A percentile compares a stretch with the other conserved stretches of the same genome.
Conservation (phyloP, 1,140 invertebrate genomes). For the Cecropterus lyciades region DNA sequence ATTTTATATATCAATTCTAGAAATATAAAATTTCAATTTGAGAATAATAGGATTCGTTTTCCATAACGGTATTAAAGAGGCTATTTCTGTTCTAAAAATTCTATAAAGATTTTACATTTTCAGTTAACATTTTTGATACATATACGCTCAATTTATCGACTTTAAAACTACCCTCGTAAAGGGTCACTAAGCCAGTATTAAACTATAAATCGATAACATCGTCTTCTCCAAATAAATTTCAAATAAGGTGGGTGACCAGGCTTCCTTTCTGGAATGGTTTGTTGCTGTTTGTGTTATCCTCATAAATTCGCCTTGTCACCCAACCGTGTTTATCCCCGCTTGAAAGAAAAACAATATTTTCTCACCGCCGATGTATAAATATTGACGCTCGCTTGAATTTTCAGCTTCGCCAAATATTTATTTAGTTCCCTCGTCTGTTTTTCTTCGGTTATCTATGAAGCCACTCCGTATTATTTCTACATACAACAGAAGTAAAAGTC, state of each 20-base stretch:
- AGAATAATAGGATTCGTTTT: too few relatives aligned
- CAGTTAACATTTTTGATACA: too few relatives aligned
- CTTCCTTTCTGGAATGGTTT: background rate
- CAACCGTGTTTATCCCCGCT: slow-evolving; percentile 14
- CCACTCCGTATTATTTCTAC: background rate
- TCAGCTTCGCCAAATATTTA: slow-evolving; percentile 36
- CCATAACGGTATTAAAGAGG: too few relatives aligned
- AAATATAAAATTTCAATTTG: too few relatives aligned
- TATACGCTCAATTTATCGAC: too few relatives aligned
- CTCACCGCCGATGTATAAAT: slow-evolving; percentile 22
- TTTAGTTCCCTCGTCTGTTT: slow-evolving; percentile 16
- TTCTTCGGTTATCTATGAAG: slow-evolving; percentile 18
- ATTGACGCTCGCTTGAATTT: slow-evolving; percentile 33
- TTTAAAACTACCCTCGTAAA: too few relatives aligned
- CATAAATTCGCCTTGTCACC: slow-evolving; percentile 14
- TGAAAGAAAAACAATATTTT: slow-evolving; percentile 35
- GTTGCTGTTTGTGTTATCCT: slow-evolving; percentile 6
- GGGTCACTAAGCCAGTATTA: too few relatives aligned
- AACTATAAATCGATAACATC: too few relatives aligned
- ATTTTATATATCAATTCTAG: too few relatives aligned
- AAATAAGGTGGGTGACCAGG: background rate
- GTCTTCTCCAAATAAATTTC: background rate
- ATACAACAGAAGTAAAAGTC: too few relatives aligned
- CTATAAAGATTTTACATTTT: too few relatives aligned
- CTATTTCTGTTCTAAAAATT: too few relatives aligned